Base-by-base conservation (phyloP, 2,113 vertebrate species). In the Oreocharis arfaki region DNA sequence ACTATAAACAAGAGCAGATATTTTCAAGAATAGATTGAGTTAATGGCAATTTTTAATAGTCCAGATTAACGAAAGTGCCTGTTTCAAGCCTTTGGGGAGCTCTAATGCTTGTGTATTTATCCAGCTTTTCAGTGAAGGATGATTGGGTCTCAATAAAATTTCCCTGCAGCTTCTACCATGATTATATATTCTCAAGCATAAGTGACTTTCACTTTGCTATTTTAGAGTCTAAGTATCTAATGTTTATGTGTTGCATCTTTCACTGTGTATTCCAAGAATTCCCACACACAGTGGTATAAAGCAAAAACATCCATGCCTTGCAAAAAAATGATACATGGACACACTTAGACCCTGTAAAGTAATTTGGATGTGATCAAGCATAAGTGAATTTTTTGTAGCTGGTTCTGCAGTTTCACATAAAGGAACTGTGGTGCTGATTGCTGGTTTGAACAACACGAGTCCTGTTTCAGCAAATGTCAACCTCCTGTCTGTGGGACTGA, bases 231-330 rank as follows among this genome's bases (percentile, higher is more conserved):
- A 33, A 75, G 20, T 57, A 21, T 47, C 49, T 69, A 55, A 35
- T 59, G 44, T 76, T 79, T 64, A 21, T 35, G 9, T 68, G 33
- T 6, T 61, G 5, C 55, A 33, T 82, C 46, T 73, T 89, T 41
- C 5, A 3, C 28, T 41, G 3, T 30, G 17, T 35, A 10, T 56
- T 9, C 26, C 14, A 39, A 11, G 60, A 52, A 52, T 53, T 87
- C 53, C 33, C 46, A 17, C 35, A 3, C 1, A 1, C 3, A 22
- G 3, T 33, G 18, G 2, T 56, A 8, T 37, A 30, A 59, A 75
- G 30, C 26, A 50, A 44, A 82, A 92, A 39, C 27, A 59, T 76
- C 39, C 52, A 7, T 13, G 4, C 21, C 44, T 87, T 0, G 0
- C 23, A 27, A 46, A 55, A 55, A 81, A 56, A 18, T n/a, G 11